A percentile compares a stretch with the other conserved stretches of the same genome.
Conservation (phyloP, 2,797 vertebrate species). For the Apogon talboti region DNA sequence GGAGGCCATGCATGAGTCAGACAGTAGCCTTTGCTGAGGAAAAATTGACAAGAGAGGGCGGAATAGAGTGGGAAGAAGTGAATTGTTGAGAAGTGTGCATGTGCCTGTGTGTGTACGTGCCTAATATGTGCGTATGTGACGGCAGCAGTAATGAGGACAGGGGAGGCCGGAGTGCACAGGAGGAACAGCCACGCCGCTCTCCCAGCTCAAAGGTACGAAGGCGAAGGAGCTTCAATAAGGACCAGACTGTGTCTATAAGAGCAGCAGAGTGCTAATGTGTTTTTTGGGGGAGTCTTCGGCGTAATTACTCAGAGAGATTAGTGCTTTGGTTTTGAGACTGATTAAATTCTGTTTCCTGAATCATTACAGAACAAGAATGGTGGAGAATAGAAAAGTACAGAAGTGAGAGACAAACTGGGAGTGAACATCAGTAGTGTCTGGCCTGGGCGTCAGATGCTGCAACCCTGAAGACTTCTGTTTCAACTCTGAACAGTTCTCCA, state of each 20-base stretch:
- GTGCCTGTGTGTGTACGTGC: slow-evolving; percentile 3
- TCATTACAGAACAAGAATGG: slow-evolving; percentile 28
- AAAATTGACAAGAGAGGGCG: slow-evolving; percentile 58
- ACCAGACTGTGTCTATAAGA: slow-evolving; percentile 16
- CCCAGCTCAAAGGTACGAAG: too few relatives aligned
- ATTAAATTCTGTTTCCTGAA: slow-evolving; percentile 47
- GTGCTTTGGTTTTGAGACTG: slow-evolving; percentile 38
- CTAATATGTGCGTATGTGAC: slow-evolving; percentile 1
- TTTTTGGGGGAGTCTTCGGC: slow-evolving; percentile 11
- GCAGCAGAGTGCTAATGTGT: slow-evolving; percentile 11
- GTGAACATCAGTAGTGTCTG: too few relatives aligned
- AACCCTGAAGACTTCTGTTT: too few relatives aligned
- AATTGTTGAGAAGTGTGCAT: slow-evolving; percentile 51
- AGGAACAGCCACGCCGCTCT: slow-evolving; percentile 1
- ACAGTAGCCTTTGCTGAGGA: slow-evolving; percentile 47
- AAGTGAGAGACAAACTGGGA: neutral
- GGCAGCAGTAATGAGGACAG: slow-evolving; percentile 51
- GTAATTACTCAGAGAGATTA: slow-evolving; percentile 54
- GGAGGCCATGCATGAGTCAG: slow-evolving; percentile 67
- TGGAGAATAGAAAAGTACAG: neutral
- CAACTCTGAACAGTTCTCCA: too few relatives aligned
- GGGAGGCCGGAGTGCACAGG: slow-evolving; percentile 16
- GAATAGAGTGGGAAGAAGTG: slow-evolving; percentile 55
- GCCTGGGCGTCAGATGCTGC: too few relatives aligned
- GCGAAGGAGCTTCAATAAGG: neutral